Conservation (phyloP, 2,888 invertebrate genomes). For the Drosophila mimetica region DNA sequence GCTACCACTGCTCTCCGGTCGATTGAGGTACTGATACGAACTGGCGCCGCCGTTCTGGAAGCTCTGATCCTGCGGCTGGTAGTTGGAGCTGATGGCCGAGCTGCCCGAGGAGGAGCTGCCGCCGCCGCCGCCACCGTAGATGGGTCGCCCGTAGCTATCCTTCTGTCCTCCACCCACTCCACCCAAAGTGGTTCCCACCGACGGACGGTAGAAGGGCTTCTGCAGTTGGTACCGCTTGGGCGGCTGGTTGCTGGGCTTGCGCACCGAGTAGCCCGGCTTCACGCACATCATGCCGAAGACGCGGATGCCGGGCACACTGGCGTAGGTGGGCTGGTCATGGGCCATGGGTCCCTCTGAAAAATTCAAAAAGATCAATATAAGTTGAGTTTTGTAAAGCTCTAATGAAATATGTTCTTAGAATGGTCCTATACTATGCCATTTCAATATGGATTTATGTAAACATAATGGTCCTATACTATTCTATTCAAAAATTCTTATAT, state of each 20-base stretch:
- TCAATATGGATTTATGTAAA: no score
- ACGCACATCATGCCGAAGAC: conserved; percentile 98
- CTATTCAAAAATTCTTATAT: no score
- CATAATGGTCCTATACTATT: no score
- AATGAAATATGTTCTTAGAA: no score
- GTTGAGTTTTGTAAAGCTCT: fast-evolving
- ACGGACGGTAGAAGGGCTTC: conserved; percentile 83
- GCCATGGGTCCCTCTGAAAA: conserved; percentile 94
- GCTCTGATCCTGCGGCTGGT: conserved; percentile 79
- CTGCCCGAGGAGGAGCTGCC: conserved; percentile 40
- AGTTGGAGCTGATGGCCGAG: conserved; percentile 73
- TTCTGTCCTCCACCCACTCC: conserved; percentile 49
- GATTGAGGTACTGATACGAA: conserved; percentile 83
- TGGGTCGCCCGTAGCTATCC: conserved; percentile 71
- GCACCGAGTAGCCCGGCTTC: conserved; percentile 85
- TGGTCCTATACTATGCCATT: no score
- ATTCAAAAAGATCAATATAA: not conserved
- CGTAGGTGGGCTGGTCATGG: conserved; percentile 96
- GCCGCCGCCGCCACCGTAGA: conserved; percentile 65
- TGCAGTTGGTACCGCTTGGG: conserved; percentile 83
- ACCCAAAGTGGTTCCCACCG: conserved; percentile 28
- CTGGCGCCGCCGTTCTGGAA: conserved; percentile 73
- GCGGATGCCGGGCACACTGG: conserved; percentile 95
- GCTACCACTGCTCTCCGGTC: conserved; percentile 81
- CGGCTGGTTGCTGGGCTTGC: conserved; percentile 83